phyloP scores from a whole-genome alignment of 2,797 vertebrate species.

The Centroberyx gerrardi region DNA sequence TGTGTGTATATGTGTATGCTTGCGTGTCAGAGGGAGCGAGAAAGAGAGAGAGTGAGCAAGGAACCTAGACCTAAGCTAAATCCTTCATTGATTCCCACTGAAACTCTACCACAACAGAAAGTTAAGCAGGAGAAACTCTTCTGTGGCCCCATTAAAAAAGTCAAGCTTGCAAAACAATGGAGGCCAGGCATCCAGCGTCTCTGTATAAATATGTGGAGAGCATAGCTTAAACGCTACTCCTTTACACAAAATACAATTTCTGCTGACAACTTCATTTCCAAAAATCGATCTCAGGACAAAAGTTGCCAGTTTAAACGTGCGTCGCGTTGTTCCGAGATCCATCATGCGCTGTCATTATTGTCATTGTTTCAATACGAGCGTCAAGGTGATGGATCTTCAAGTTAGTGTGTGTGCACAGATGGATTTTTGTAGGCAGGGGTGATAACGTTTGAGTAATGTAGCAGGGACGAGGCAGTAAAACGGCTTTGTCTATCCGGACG shows the following conservation, averaged over 20 bases:
- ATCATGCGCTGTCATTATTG: conserved; percentile 72
- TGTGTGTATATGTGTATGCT: not conserved
- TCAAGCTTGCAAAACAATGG: conserved; percentile 67
- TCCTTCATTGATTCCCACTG: conserved; percentile 76
- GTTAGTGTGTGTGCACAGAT: conserved; percentile 71
- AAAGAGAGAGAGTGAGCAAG: conserved; percentile 51
- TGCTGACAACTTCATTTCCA: conserved; percentile 76
- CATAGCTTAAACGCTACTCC: conserved; percentile 48
- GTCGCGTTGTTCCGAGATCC: conserved; percentile 66
- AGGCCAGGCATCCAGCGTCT: conserved; percentile 34
- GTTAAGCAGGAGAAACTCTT: conserved; percentile 76
- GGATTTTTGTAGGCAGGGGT: conserved; percentile 75
- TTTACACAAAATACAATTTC: conserved; percentile 36
- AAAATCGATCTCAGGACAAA: conserved; percentile 72
- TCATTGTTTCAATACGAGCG: conserved; percentile 76
- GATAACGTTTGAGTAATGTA: conserved; percentile 79
- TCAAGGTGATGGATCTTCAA: conserved; percentile 76
- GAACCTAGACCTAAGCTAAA: conserved; percentile 70
- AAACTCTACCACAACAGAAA: conserved; percentile 71
- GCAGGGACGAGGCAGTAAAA: conserved; percentile 66
- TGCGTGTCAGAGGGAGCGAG: conserved; percentile 53
- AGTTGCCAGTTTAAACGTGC: conserved; percentile 62
- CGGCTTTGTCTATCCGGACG: conserved; percentile 61
- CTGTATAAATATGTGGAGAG: conserved; percentile 52
- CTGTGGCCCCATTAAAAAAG: conserved; percentile 76